Percentiles rank a stretch among this genome's conserved stretches.
phyloP scores from a whole-genome alignment of 2,113 vertebrate species.

The Gymnorhina tibicen region DNA sequence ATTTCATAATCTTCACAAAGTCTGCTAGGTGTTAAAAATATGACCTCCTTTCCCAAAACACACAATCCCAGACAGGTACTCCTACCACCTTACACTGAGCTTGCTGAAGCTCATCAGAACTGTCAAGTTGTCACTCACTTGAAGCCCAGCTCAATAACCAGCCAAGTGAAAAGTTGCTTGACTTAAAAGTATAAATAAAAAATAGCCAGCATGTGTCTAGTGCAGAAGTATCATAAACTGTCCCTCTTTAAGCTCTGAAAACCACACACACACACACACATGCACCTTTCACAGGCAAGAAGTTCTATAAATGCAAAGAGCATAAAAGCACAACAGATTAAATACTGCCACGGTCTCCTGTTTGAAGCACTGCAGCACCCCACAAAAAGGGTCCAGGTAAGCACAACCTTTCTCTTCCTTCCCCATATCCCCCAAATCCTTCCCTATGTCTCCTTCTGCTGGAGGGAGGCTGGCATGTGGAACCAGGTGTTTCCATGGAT shows the following conservation, averaged over 20 bases:
- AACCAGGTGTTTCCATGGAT: not conserved
- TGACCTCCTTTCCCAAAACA: not conserved
- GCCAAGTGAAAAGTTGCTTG: not conserved
- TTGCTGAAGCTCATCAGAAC: not conserved
- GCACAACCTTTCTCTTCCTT: not conserved
- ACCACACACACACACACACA: not conserved
- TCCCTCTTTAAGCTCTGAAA: not conserved
- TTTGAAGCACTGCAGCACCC: not conserved
- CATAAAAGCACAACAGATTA: not conserved
- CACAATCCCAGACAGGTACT: not conserved
- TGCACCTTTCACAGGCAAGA: not conserved
- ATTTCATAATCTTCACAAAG: not conserved
- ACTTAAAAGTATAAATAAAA: not conserved
- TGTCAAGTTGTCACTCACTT: not conserved
- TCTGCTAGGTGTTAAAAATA: not conserved
- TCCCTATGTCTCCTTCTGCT: not conserved
- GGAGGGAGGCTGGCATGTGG: not conserved
- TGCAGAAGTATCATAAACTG: not conserved
- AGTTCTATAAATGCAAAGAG: not conserved
- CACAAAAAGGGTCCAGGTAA: not conserved
- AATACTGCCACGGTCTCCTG: accelerated
- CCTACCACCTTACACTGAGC: not conserved
- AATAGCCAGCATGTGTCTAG: not conserved
- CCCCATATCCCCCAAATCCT: not conserved
- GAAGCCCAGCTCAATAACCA: not conserved